Percentiles rank a stretch among this genome's conserved stretches.
Evolutionary conservation across 2,888 invertebrate genomes (phyloP).

Genomic region (Cetonia aurata): DNA sequence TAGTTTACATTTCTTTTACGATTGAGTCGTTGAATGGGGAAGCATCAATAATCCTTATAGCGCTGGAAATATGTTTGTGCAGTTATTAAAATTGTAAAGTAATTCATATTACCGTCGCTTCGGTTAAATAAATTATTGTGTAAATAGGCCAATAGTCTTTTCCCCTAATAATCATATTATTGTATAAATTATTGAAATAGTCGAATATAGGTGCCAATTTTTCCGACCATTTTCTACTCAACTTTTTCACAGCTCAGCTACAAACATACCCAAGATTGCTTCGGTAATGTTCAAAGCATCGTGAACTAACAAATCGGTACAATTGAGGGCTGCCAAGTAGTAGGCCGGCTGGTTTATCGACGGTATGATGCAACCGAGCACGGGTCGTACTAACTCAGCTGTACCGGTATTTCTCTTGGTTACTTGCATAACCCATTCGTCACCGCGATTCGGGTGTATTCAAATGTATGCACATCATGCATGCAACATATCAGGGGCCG

Average conservation of each 20-base stretch:
- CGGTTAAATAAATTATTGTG: too few species aligned
- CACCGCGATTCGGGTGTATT: conserved; percentile 3
- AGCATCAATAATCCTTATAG: too few species aligned
- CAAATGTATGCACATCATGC: not conserved
- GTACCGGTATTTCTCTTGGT: conserved; percentile 27
- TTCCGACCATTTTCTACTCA: too few species aligned
- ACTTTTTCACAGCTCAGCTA: not conserved
- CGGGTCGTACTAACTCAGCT: not conserved
- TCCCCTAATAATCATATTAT: too few species aligned
- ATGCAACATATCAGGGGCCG: not conserved
- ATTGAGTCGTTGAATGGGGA: too few species aligned
- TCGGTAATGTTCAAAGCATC: conserved; percentile 6
- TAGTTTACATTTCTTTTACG: too few species aligned
- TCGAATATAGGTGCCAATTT: too few species aligned
- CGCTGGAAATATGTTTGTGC: too few species aligned
- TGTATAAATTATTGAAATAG: too few species aligned
- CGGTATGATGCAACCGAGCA: conserved; percentile 9
- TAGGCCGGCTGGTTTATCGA: not conserved
- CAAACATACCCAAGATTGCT: not conserved
- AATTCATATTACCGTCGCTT: too few species aligned
- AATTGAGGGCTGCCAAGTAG: conserved; percentile 3
- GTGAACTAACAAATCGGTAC: not conserved
- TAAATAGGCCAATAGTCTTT: too few species aligned
- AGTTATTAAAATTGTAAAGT: too few species aligned
- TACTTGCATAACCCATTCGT: conserved; percentile 27